Conservation (phyloP, 1,140 invertebrate genomes). For the Drosophila bocqueti region DNA sequence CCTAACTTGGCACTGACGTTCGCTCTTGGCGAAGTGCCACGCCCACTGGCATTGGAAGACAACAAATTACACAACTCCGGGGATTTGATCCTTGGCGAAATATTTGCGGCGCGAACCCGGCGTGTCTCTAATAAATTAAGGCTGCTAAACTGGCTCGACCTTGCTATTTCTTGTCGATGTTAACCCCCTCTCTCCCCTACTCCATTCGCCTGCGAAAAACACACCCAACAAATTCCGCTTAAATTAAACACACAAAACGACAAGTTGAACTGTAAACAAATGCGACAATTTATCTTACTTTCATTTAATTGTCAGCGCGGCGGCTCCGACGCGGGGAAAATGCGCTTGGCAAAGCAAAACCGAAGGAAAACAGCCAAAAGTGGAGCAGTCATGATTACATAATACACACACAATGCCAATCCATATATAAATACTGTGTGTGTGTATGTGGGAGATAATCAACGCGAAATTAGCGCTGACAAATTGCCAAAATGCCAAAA, state of each 20-base stretch:
- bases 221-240: slow-evolving; percentile 48
- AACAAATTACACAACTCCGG: slow-evolving; percentile 68
- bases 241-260: slow-evolving; percentile 67
- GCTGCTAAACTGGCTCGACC: slow-evolving; percentile 54
- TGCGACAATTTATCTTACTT: slow-evolving; percentile 83
- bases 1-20: background rate
- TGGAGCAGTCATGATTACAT: slow-evolving; percentile 52
- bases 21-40: slow-evolving; percentile 13
- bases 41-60: slow-evolving; percentile 34
- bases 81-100: slow-evolving; percentile 71
- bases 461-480: slow-evolving; percentile 76
- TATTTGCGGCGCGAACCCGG: slow-evolving; percentile 63
- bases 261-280: slow-evolving; percentile 82
- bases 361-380: slow-evolving; percentile 45
- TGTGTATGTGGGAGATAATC: slow-evolving; percentile 60
- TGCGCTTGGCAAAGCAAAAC: slow-evolving; percentile 73
- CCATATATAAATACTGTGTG: slow-evolving; percentile 4
- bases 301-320: slow-evolving; percentile 76
- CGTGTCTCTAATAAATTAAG: slow-evolving; percentile 70
- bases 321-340: slow-evolving; percentile 44
- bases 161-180: slow-evolving; percentile 39
- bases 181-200: slow-evolving; percentile 9
- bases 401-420: slow-evolving; percentile 36
- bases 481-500: slow-evolving; percentile 69
- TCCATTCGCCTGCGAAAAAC: background rate